Evolutionary conservation across 2,888 invertebrate species (phyloP).

Genomic region (Cyclophora albipunctata): DNA sequence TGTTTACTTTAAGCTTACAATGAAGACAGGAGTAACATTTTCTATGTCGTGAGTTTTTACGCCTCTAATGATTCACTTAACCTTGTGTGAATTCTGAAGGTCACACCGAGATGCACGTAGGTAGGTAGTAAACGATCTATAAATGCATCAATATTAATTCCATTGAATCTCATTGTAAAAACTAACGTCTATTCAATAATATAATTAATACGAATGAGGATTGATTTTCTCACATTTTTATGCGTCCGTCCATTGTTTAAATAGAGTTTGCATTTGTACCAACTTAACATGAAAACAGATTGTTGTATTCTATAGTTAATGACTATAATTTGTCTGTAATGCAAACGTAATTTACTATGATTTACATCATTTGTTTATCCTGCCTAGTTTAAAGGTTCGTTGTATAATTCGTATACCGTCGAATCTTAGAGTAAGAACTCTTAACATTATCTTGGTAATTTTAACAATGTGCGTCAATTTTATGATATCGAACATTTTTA

Average conservation of each 20-base stretch:
- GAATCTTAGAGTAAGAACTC: too few relatives aligned
- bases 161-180: constrained; percentile 10
- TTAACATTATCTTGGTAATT: too few relatives aligned
- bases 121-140: neutral
- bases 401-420: too few relatives aligned
- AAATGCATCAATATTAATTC: constrained; percentile 5
- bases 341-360: constrained; percentile 30
- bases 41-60: constrained; percentile 38
- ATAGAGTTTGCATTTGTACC: constrained; percentile 26
- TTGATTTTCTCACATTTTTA: constrained; percentile 49
- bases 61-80: constrained; percentile 41
- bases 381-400: neutral
- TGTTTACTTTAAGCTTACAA: constrained; percentile 16
- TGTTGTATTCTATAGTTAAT: constrained; percentile 32
- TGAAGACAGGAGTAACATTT: constrained; percentile 16
- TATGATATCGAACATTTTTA: too few relatives aligned
- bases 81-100: constrained; percentile 47
- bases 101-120: constrained; percentile 17
- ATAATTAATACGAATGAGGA: constrained; percentile 30
- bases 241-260: constrained; percentile 60
- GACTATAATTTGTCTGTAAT: constrained; percentile 42
- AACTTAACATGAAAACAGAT: constrained; percentile 33
- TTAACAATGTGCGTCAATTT: too few relatives aligned
- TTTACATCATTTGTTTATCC: constrained; percentile 15
- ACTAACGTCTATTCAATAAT: constrained; percentile 31